These are phyloP conservation scores for Eupithecia subfuscata DNA, from an alignment of 2,888 invertebrate species.

Conservation along the genomic window DNA sequence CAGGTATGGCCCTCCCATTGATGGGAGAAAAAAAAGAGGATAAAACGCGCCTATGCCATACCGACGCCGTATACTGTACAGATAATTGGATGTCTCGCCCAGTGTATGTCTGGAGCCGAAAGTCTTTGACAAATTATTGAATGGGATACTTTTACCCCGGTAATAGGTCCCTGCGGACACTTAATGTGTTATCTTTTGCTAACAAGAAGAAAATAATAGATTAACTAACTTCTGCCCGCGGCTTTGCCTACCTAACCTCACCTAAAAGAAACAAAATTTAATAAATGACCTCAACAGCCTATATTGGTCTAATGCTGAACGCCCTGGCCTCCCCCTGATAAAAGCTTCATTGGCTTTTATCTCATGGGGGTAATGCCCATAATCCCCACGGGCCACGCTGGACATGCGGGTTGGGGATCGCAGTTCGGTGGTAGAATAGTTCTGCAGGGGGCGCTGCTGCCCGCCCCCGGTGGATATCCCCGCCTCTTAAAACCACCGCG, in stretches of 20 bases:
- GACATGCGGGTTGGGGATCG: too few species aligned
- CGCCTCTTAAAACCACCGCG: too few species aligned
- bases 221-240: background rate
- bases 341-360: too few species aligned
- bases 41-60: background rate
- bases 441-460: too few species aligned
- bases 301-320: too few species aligned
- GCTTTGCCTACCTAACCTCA: background rate
- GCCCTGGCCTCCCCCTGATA: too few species aligned
- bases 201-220: background rate
- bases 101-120: constrained; percentile 27
- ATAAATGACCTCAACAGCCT: too few species aligned
- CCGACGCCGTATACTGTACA: constrained; percentile 19
- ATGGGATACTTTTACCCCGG: constrained; percentile 10
- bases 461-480: too few species aligned
- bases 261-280: too few species aligned
- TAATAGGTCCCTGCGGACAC: constrained; percentile 4
- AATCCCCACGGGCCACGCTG: too few species aligned
- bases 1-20: background rate
- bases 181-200: constrained; percentile 4
- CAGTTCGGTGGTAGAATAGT: too few species aligned
- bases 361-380: too few species aligned
- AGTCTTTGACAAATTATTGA: constrained; percentile 21
- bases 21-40: background rate
- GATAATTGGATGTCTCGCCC: constrained; percentile 33